These are phyloP conservation scores for Oeneis ivallda DNA, from an alignment of 2,888 invertebrate genomes.

Conservation along the genomic window DNA sequence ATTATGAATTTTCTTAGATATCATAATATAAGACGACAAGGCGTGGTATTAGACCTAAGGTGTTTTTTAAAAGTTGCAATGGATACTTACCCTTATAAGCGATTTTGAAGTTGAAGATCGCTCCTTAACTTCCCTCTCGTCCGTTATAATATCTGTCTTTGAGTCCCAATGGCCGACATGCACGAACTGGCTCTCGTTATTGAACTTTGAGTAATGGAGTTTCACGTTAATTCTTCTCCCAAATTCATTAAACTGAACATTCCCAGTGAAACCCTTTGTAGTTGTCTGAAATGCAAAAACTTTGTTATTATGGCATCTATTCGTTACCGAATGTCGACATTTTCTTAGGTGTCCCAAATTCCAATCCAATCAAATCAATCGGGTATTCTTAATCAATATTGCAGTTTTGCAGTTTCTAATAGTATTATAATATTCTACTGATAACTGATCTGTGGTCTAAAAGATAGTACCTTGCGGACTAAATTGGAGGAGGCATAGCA, in stretches of 20 bases:
- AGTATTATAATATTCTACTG: too few species aligned
- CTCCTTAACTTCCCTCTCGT: slow-evolving; percentile 53
- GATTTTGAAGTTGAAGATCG: slow-evolving; percentile 72
- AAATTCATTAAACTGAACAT: slow-evolving; percentile 83
- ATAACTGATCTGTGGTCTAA: too few species aligned
- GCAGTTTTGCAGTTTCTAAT: too few species aligned
- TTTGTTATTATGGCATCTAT: slow-evolving; percentile 14
- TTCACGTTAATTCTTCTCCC: slow-evolving; percentile 85
- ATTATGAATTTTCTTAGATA: too few species aligned
- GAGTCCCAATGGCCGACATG: slow-evolving; percentile 80
- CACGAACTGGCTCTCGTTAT: slow-evolving; percentile 78
- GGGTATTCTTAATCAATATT: too few species aligned
- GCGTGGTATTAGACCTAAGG: too few species aligned
- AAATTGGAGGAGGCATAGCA: too few species aligned
- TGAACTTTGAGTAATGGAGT: slow-evolving; percentile 79
- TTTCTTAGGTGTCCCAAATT: too few species aligned
- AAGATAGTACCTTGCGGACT: too few species aligned
- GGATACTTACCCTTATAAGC: slow-evolving; percentile 77
- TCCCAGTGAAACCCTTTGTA: slow-evolving; percentile 83
- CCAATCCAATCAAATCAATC: too few species aligned
- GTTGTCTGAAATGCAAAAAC: slow-evolving; percentile 63
- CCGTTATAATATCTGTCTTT: slow-evolving; percentile 56
- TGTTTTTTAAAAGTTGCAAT: not conserved
- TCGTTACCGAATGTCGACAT: not conserved
- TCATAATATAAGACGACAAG: too few species aligned